phyloP scores from a whole-genome alignment of 2,888 invertebrate species.

The Clusia tigrina region DNA sequence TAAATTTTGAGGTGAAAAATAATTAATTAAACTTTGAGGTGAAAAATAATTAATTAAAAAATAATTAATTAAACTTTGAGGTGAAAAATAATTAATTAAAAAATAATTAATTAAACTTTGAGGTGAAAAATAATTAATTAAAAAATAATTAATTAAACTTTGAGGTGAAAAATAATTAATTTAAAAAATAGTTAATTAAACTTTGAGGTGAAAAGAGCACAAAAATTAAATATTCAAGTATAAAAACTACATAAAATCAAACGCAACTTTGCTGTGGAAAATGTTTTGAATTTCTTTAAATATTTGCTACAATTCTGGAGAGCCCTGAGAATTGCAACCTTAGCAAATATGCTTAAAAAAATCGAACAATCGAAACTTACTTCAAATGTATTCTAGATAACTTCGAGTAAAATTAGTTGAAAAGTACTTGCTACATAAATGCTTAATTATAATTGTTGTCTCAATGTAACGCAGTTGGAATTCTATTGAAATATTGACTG shows the following conservation, averaged over 20 bases:
- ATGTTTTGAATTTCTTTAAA: not conserved
- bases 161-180: too few relatives aligned
- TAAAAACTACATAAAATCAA: not conserved
- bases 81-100: too few relatives aligned
- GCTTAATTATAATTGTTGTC: not conserved
- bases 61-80: too few relatives aligned
- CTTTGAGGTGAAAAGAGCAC: too few relatives aligned
- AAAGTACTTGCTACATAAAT: not conserved
- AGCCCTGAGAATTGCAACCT: constrained; percentile 48
- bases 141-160: not conserved
- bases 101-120: too few relatives aligned
- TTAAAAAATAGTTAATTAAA: too few relatives aligned
- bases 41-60: too few relatives aligned
- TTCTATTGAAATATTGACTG: not conserved
- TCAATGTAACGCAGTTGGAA: not conserved
- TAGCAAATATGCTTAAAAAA: not conserved
- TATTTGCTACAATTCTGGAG: constrained; percentile 43
- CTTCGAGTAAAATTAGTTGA: not conserved
- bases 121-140: too few relatives aligned
- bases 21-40: too few relatives aligned
- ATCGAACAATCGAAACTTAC: not conserved
- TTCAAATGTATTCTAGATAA: not conserved
- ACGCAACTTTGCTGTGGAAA: not conserved
- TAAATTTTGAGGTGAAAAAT: too few relatives aligned
- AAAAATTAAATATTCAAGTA: not conserved